Evolutionary conservation across 1,140 invertebrate species (phyloP), one percentile per base, ranked within the genome.

Genomic region (Caerostris darwini): DNA sequence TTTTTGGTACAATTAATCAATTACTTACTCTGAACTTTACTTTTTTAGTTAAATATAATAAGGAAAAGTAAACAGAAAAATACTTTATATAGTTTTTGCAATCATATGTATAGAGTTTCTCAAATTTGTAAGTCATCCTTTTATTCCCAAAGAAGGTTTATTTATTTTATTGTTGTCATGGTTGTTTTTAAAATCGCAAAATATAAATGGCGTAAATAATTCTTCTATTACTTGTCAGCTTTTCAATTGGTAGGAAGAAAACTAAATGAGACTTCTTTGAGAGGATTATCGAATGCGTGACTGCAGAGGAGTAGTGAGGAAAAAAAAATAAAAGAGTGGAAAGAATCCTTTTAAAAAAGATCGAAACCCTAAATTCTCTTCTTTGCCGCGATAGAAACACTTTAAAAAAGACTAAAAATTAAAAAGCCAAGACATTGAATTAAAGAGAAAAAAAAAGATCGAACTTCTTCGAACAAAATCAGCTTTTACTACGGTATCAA

Each of bases 261-360:
- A 81, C 69, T 57, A 81, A 91, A 91, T 91, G 71, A 90, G 67
- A 91, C 53, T 77, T 59, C 57, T 91, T 91, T 81, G 58, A 91
- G 58, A 17, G 57, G 90, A 82, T 90, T 90, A 81, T 82, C 34
- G 19, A 82, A 82, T 50, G 89, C 69, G 56, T 91, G 56, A 59
- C 69, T 61, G 89, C 58, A 71, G 34, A 17, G 17, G 17, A 7
- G 14, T 10, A 64, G 50, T 14, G 34, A 64, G 5, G 3, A 58
- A 50, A 71, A 54, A 56, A 89, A 89, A 88, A 57, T 57, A n/a
- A 77, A 19, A 58, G 10, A 19, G 7, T 10, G 12, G 6, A 64
- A 71, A 71, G 19, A 90, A 90, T 50, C 64, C 64, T 57, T 90
- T 90, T 90, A 90, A 90, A 19, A 56, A 85, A n/a, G 83, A 58